These are phyloP conservation scores for Poeciliopsis paucimaculata DNA, from an alignment of 2,797 vertebrate species.

Conservation along the genomic window DNA sequence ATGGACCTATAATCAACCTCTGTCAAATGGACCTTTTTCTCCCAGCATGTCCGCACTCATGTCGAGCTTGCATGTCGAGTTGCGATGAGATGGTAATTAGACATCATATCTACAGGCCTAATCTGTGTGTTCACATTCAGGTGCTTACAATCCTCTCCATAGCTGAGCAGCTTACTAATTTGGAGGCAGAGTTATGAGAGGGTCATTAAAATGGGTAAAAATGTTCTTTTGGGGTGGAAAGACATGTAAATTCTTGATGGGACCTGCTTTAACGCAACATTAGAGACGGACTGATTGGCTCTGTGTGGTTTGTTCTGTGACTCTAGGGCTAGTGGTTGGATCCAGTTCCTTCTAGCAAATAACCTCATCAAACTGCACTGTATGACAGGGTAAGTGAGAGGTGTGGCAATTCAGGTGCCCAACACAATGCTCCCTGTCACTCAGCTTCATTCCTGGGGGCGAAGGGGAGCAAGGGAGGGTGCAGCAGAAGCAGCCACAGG, in stretches of 20 bases:
- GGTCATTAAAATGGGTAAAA: constrained; percentile 33
- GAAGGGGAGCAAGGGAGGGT: constrained; percentile 73
- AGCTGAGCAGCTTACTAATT: constrained; percentile 63
- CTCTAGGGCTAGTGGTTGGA: constrained; percentile 57
- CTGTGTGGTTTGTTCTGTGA: constrained; percentile 22
- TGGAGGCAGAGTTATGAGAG: constrained; percentile 59
- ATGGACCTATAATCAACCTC: constrained; percentile 79
- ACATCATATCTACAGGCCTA: constrained; percentile 74
- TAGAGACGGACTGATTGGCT: constrained; percentile 27
- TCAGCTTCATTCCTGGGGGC: constrained; percentile 87
- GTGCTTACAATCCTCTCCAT: constrained; percentile 78
- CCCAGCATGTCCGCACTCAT: constrained; percentile 76
- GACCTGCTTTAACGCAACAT: constrained; percentile 23
- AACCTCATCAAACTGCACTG: constrained; percentile 79
- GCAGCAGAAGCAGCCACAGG: constrained; percentile 77
- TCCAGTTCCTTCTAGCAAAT: constrained; percentile 66
- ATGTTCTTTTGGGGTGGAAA: constrained; percentile 49
- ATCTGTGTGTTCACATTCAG: constrained; percentile 79
- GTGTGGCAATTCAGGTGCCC: constrained; percentile 76
- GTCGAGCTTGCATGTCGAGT: constrained; percentile 73
- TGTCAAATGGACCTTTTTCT: constrained; percentile 73
- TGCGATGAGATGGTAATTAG: constrained; percentile 82
- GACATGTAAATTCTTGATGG: constrained; percentile 44
- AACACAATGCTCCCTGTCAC: constrained; percentile 85
- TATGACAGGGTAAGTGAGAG: constrained; percentile 81